Conservation (phyloP, 2,888 invertebrate genomes). For the Aleiodes testaceus region DNA sequence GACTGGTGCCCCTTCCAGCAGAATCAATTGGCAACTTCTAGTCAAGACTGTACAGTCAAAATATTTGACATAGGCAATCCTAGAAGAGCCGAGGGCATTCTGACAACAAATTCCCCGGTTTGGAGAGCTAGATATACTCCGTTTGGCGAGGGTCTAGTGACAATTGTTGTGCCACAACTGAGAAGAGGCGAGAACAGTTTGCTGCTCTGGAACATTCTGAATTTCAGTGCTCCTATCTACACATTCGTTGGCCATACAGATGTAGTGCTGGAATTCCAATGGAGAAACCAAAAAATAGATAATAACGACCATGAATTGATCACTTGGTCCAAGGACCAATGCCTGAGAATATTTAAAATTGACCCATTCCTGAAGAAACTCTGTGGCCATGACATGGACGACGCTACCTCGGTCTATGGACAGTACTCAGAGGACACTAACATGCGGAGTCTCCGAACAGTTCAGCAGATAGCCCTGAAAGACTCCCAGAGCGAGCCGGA, state of each 20-base stretch:
- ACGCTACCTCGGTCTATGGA: constrained; percentile 66
- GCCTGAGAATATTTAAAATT: constrained; percentile 91
- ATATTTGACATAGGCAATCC: constrained; percentile 94
- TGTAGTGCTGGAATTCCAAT: constrained; percentile 95
- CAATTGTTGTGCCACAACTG: constrained; percentile 93
- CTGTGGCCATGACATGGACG: constrained; percentile 82
- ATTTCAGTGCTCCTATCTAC: constrained; percentile 85
- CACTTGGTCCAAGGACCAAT: constrained; percentile 97
- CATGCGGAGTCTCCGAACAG: constrained; percentile 66
- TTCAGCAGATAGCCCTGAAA: constrained; percentile 63
- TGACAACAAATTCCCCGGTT: constrained; percentile 89
- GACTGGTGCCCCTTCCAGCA: constrained; percentile 94
- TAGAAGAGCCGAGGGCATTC: constrained; percentile 86
- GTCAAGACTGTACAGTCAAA: constrained; percentile 96
- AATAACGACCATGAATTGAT: constrained; percentile 87
- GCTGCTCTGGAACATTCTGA: constrained; percentile 83
- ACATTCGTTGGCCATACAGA: constrained; percentile 96
- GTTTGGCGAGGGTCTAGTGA: constrained; percentile 92
- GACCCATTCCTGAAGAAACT: constrained; percentile 88
- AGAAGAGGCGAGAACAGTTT: constrained; percentile 90
- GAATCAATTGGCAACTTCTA: constrained; percentile 90
- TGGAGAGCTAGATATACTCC: constrained; percentile 96
- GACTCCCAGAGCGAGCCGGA: constrained; percentile 65
- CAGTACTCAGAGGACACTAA: constrained; percentile 69
- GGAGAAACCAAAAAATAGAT: constrained; percentile 83